A percentile compares a stretch with the other conserved stretches of the same genome.
Conservation (phyloP, 2,113 vertebrate species). For the Climacteris rufus region DNA sequence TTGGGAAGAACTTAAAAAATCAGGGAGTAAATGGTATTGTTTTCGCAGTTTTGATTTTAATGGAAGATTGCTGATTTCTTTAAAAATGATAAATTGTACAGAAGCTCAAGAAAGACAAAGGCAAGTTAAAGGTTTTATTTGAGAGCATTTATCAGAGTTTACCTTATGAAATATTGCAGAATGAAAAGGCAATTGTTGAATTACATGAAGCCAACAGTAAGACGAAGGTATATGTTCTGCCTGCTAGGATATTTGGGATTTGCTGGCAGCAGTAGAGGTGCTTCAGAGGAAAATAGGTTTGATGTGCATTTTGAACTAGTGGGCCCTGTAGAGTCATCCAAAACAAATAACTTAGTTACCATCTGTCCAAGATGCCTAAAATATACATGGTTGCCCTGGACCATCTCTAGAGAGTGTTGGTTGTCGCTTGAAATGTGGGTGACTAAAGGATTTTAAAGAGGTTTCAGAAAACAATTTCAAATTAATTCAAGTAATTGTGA, state of each 20-base stretch:
- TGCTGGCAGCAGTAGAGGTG: not conserved
- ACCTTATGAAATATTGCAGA: not conserved
- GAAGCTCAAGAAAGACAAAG: not conserved
- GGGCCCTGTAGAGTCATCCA: not conserved
- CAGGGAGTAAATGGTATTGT: fast-evolving
- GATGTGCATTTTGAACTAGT: not conserved
- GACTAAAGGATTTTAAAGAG: not conserved
- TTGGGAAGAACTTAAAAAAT: not conserved
- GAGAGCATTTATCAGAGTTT: not conserved
- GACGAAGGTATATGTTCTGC: not conserved
- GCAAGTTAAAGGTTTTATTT: not conserved
- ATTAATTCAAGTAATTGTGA: not conserved
- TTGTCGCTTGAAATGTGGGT: not conserved
- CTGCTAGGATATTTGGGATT: not conserved
- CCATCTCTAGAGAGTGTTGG: not conserved
- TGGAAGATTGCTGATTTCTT: not conserved
- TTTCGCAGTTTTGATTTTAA: not conserved
- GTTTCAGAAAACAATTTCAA: not conserved
- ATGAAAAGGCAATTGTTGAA: not conserved
- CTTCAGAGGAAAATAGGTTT: not conserved
- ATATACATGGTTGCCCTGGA: not conserved
- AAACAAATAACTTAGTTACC: not conserved
- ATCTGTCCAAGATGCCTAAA: not conserved
- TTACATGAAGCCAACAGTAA: not conserved
- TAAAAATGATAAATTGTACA: not conserved